Evolutionary conservation across 2,113 vertebrate species (phyloP).

Genomic region (Corvus hawaiiensis): DNA sequence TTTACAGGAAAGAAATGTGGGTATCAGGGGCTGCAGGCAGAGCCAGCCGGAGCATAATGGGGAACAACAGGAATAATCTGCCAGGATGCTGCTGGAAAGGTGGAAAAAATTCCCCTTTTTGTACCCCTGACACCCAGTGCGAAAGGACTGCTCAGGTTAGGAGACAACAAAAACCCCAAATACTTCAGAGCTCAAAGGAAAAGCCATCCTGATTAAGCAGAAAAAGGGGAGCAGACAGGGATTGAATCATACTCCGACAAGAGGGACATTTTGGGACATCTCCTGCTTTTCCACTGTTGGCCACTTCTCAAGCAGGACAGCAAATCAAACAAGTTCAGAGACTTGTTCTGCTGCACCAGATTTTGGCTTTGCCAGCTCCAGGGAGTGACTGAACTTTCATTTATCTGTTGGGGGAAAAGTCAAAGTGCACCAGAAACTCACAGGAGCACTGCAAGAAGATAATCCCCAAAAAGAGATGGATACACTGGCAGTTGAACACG

Average conservation of each 20-base stretch:
- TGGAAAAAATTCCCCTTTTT: neutral
- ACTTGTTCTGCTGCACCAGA: neutral
- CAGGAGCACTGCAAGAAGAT: neutral
- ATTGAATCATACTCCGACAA: neutral
- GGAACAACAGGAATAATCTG: neutral
- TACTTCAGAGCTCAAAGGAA: neutral
- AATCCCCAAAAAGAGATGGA: neutral
- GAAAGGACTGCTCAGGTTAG: neutral
- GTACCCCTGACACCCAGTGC: neutral
- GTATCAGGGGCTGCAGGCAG: neutral
- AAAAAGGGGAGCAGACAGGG: neutral
- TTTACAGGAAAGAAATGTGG: neutral
- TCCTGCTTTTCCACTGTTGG: neutral
- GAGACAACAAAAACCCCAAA: neutral
- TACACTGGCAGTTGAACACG: no score
- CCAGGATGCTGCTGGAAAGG: neutral
- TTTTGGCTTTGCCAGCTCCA: neutral
- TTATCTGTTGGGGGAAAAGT: neutral
- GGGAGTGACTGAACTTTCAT: neutral
- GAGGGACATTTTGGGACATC: neutral
- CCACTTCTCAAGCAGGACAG: neutral
- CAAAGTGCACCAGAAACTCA: neutral
- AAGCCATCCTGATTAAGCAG: neutral
- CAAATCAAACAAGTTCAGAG: neutral
- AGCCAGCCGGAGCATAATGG: neutral